Base-by-base conservation (phyloP, 2,888 invertebrate genomes). In the Neoscelio sp. region DNA sequence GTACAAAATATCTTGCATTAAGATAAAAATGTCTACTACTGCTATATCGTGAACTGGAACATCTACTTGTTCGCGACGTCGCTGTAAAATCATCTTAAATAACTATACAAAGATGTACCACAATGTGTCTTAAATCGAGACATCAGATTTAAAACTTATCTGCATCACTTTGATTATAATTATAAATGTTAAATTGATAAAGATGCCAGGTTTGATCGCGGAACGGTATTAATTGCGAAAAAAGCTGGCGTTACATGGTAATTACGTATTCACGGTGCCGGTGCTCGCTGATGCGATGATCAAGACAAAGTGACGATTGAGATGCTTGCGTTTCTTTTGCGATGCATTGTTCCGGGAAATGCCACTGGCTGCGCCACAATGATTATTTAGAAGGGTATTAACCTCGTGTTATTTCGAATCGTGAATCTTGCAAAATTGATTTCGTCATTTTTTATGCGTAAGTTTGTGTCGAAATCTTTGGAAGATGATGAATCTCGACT, bases 241-340 rank as follows among this genome's bases (percentile, higher is more conserved):
- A 77, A 77, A 68, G 67, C 52, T 70, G 64, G 80, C 68, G 71
- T 78, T 78, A 58, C 75, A 68, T 68, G 48, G 56, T 75, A 78
- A 80, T 80, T 80, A 80, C 70, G 78, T 71, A 67, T 70, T 50
- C 70, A 71, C 56, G 58, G 48, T 68, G 48, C 64, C 65, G 64
- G 76, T 64, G 71, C 40, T 71, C 77, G 74, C 52, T 73, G 78
- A 80, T 64, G 60, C 80, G 67, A 64, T 56, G 68, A 80, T 56
- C 67, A 68, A 56, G 75, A 81, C 80, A 80, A 83, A 80, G 78
- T 58, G 70, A 64, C 67, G 73, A 68, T 64, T 44, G 54, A 18
- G 67, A 56, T 23, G 76, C 26, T 48, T 68, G 68, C 58, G 54
- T 44, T 73, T 67, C 71, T 60, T 60, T 48, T 38, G 26, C 67